phyloP scores from a whole-genome alignment of 2,113 vertebrate genomes.

The Ictalurus punctatus region DNA sequence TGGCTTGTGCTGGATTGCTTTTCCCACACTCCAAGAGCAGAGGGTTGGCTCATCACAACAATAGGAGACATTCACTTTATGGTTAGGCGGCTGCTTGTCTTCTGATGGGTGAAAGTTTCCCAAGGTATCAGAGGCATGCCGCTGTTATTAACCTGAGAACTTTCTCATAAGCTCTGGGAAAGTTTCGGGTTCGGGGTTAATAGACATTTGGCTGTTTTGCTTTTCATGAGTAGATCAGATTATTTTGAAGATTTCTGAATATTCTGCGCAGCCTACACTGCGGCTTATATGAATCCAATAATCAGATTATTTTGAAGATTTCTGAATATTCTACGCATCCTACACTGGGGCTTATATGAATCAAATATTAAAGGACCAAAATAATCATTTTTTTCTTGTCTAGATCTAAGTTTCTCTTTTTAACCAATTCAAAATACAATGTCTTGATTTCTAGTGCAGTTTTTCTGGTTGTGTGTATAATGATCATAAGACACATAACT shows the following conservation, averaged over 20 bases:
- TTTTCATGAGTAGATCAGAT: not conserved
- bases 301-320: not conserved
- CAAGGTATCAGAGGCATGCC: slow-evolving; percentile 65
- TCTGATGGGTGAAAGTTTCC: slow-evolving; percentile 64
- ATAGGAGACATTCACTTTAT: slow-evolving; percentile 72
- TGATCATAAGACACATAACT: not conserved
- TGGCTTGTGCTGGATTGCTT: slow-evolving; percentile 71
- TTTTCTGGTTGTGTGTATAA: not conserved
- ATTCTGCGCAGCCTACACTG: no score
- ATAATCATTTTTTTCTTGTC: not conserved
- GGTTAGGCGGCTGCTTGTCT: slow-evolving; percentile 64
- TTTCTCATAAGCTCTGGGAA: slow-evolving; percentile 12
- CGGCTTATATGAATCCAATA: not conserved
- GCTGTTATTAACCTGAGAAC: slow-evolving; percentile 33
- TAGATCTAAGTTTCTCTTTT: not conserved
- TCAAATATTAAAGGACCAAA: not conserved
- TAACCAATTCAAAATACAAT: not conserved
- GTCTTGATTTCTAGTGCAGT: not conserved
- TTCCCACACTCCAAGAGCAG: slow-evolving; percentile 77
- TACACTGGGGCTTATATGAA: not conserved
- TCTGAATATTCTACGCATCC: no score
- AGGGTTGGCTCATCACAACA: slow-evolving; percentile 71
- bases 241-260: not conserved
- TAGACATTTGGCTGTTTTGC: not conserved
- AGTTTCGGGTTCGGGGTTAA: not conserved